Base-by-base conservation (phyloP, 2,888 invertebrate species). In the Gryllus longicercus region DNA sequence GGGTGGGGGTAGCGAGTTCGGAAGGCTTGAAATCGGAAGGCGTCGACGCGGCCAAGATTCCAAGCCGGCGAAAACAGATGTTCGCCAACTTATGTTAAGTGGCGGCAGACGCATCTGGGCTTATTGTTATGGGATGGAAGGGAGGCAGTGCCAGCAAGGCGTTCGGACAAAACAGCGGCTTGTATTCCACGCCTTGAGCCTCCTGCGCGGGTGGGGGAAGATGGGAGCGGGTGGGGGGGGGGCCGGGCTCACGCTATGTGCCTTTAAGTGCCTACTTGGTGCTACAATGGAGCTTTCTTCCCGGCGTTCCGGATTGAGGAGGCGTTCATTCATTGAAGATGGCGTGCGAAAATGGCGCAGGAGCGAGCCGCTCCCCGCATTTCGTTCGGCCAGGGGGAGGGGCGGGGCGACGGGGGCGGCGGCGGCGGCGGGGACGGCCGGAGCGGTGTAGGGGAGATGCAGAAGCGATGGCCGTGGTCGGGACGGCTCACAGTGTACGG, bases 41-140 rank as follows among this genome's bases (percentile, higher is more conserved):
- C 14, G 63, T 18, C n/a, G 63, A 63, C 63, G 63, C 63, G 16
- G 63, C 63, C 63, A 63, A 63, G 63, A 63, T 63, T n/a, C n/a
- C 63, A 14, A 63, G 63, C 63, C 63, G n/a, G 63, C n/a, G 63
- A 14, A 18, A 63, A 63, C 63, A 63, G 63, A 63, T 63, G 63
- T 63, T 63, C 63, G 63, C 63, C 63, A 63, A 63, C 63, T 63
- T 63, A 63, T 63, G 63, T 63, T 63, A 63, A 63, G 63, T 63
- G 63, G 63, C 14, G n/a, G 63, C 63, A 14, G 63, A 16, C 63
- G 63, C 63, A 63, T 63, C 63, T 63, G 63, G 63, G 63, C 63
- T 63, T 63, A 63, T 63, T 63, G 63, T 63, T 63, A 63, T 63
- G 63, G 63, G 16, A 18, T n/a, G 63, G 63, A 63, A 63, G 63